These are phyloP conservation scores for Sebastes kiyomatsui DNA, from an alignment of 2,797 vertebrate species.

Conservation along the genomic window DNA sequence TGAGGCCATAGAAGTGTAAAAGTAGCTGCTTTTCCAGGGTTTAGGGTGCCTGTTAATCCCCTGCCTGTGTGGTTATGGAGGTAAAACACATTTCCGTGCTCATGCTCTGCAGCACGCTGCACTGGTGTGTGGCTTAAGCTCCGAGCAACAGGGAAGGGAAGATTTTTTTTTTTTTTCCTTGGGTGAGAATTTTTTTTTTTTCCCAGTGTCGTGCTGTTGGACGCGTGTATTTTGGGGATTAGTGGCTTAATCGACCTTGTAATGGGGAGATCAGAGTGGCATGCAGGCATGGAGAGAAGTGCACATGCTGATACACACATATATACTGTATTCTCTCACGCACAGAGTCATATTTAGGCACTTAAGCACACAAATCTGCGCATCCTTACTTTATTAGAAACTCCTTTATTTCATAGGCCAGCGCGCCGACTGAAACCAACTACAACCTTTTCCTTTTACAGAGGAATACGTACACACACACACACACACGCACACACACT, in stretches of 20 bases:
- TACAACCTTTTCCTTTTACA: slow-evolving; percentile 46
- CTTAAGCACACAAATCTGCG: slow-evolving; percentile 61
- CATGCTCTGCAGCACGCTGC: slow-evolving; percentile 74
- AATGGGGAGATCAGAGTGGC: slow-evolving; percentile 87
- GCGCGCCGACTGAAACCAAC: slow-evolving; percentile 33
- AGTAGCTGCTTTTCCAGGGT: slow-evolving; percentile 73
- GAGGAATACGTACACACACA: slow-evolving; percentile 36
- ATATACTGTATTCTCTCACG: slow-evolving; percentile 31
- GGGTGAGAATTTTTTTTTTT: slow-evolving; percentile 64
- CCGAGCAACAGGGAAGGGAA: slow-evolving; percentile 71
- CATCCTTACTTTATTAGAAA: slow-evolving; percentile 68
- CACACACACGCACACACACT: slow-evolving; percentile 35
- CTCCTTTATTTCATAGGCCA: slow-evolving; percentile 64
- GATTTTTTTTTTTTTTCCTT: slow-evolving; percentile 62
- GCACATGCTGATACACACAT: slow-evolving; percentile 44
- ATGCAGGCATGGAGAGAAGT: slow-evolving; percentile 81
- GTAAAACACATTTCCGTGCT: slow-evolving; percentile 82
- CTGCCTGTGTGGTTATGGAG: slow-evolving; percentile 70
- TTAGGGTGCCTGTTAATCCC: slow-evolving; percentile 79
- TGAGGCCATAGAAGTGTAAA: slow-evolving; percentile 61
- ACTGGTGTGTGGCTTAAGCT: slow-evolving; percentile 81
- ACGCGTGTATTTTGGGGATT: slow-evolving; percentile 87
- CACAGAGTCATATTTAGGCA: slow-evolving; percentile 63
- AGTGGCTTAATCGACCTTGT: slow-evolving; percentile 89
- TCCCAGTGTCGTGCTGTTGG: slow-evolving; percentile 79